Evolutionary conservation across 2,113 vertebrate species (phyloP).

Genomic region (Rhabdomys dilectus): DNA sequence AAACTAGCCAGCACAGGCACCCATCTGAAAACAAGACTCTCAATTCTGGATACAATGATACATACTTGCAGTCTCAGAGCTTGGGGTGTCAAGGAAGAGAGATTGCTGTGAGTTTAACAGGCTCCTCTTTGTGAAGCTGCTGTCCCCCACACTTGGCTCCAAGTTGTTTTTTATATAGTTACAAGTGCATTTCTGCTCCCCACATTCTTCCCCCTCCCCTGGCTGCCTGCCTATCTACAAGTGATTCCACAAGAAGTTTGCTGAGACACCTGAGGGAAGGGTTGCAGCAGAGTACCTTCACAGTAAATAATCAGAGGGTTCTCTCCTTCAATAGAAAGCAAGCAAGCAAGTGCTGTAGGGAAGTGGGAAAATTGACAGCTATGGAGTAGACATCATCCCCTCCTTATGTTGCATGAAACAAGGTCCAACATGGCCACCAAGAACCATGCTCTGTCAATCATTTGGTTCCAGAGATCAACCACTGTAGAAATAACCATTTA

Average conservation of each 20-base stretch:
- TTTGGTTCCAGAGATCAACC: neutral
- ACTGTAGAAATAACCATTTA: neutral
- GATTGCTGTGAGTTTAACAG: neutral
- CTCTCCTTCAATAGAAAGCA: neutral
- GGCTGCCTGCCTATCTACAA: neutral
- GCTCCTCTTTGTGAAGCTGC: neutral
- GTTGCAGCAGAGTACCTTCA: neutral
- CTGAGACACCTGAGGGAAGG: neutral
- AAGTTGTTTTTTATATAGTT: neutral
- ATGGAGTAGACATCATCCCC: neutral
- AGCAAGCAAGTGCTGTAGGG: neutral
- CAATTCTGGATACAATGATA: neutral
- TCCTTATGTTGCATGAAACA: neutral
- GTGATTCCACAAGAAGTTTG: neutral
- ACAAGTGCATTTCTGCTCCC: neutral
- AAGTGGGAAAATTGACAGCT: neutral
- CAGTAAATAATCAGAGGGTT: neutral
- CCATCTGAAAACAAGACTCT: neutral
- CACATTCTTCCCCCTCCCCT: neutral
- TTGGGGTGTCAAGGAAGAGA: neutral
- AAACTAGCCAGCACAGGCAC: neutral
- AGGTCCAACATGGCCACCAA: neutral
- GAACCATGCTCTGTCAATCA: neutral
- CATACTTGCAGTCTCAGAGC: neutral
- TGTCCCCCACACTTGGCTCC: neutral